Evolutionary conservation across 2,113 vertebrate species (phyloP), one percentile per base, ranked within the genome.

Genomic region (Anser cygnoides): DNA sequence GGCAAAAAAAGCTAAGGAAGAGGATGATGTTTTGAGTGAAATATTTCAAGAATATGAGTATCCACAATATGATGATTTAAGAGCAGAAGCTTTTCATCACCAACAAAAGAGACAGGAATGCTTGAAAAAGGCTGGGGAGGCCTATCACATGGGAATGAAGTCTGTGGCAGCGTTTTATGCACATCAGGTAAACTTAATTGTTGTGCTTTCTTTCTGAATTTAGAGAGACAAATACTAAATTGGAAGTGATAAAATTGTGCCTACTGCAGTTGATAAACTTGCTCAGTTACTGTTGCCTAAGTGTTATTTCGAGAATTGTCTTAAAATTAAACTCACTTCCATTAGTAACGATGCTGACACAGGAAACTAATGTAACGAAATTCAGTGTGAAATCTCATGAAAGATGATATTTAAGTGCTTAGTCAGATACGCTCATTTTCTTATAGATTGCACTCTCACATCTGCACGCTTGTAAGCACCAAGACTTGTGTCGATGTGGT

Each of bases 81-180:
- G 99, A 96, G 98, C 99, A 1, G 99, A 99, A 95, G 99, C 99
- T 59, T 98, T 97, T 73, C 97, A 99, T 79, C 99, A 99, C 96
- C 98, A 98, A 43, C 97, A 96, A 13, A 98, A 98, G 89, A 99
- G 98, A 96, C 98, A 98, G 4, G 99, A 99, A 55, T 98, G 97
- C 93, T 98, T 99, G 74, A 95, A 96, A 74, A 99, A 99, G 90
- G 99, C 99, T 11, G 98, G 98, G 9, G 99, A 99, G 84, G 99
- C 99, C 31, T 98, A 98, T 94, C 98, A 97, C 62, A 98, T 99
- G 97, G 99, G 99, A 15, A 98, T 98, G 95, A 99, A 98, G 96
- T 97, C 99, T 10, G 99, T 99, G 63, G 99, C 99, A 52, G 98
- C 98, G 2, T 99, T 99, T 97, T 99, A 99, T 54, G 99, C 99